Base-by-base conservation (phyloP, 2,888 invertebrate genomes). In the Nematopogon swammerdamellus region DNA sequence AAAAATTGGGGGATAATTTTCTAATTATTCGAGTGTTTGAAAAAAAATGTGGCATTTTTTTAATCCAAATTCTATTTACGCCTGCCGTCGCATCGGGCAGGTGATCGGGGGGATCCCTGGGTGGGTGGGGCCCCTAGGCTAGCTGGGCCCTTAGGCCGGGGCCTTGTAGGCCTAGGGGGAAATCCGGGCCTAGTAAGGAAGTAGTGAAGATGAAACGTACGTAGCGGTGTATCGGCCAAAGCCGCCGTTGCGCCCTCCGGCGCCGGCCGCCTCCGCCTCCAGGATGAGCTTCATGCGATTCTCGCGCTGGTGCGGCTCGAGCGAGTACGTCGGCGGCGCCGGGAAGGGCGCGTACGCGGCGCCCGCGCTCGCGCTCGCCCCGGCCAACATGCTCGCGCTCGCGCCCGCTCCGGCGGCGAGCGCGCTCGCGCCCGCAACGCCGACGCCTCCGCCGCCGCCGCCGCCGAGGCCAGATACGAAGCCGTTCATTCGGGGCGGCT, bases 261-360 rank as follows among this genome's bases (percentile, higher is more conserved):
- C 44, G 44, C 70, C 68, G 56, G 55, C 64, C 47, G 73, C 69
- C 59, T 75, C 72, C 49, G 77, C 77, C 60, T 75, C 73, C 49
- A 70, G 70, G 48, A 79, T 79, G 74, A 77, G 72, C 60, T 75
- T 74, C 59, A 76, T 63, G 1, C 77, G 72, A 36, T 75, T 70
- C 58, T 71, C 73, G 64, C 73, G 75, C 54, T 68, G 70, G 72
- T 73, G 72, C 50, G 76, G 77, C 70, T 79, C 77, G 64, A 76
- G 65, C 53, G 73, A 67, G 64, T 72, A 74, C 43, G 74, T 69
- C 30, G 71, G 70, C 54, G 70, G 66, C 49, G 63, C 61, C 50
- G 62, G 57, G 51, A 59, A 49, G 47, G 56, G 44, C 19, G 59
- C 49, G 44, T 49, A 42, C n/a, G 54, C 49, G 19, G 51, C 49